Conservation (phyloP, 2,888 invertebrate genomes). For the Xestia c-nigrum region DNA sequence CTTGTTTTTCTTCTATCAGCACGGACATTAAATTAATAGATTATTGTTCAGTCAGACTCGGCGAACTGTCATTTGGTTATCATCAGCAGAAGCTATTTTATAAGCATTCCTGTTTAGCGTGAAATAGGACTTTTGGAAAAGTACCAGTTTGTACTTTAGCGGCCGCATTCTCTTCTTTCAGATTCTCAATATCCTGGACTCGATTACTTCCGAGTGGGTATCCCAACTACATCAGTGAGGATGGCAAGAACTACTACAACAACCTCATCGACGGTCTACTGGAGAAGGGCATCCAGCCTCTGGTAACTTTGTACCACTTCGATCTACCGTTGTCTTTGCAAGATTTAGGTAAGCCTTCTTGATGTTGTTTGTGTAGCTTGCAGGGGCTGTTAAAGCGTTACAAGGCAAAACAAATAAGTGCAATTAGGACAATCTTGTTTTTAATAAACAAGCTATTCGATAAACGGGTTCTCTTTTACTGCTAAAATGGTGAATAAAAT, state of each 20-base stretch:
- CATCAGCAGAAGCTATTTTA: neutral
- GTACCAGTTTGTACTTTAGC: neutral
- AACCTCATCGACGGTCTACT: slow-evolving; percentile 87
- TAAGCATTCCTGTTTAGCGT: neutral
- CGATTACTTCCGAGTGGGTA: slow-evolving; percentile 83
- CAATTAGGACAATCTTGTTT: neutral
- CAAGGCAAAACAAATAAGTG: neutral
- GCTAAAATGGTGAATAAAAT: neutral
- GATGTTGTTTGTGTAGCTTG: neutral
- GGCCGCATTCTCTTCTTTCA: slow-evolving; percentile 40
- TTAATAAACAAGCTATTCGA: neutral
- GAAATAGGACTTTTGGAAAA: neutral
- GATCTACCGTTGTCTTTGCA: slow-evolving; percentile 84
- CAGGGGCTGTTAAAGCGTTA: neutral
- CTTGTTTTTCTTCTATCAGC: neutral
- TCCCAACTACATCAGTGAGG: slow-evolving; percentile 83
- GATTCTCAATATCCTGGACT: slow-evolving; percentile 91
- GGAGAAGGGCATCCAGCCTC: slow-evolving; percentile 87
- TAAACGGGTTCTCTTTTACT: neutral
- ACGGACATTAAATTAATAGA: neutral
- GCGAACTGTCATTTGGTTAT: neutral
- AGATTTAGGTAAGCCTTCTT: slow-evolving; percentile 72
- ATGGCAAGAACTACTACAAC: slow-evolving; percentile 89
- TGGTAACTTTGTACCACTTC: slow-evolving; percentile 87
- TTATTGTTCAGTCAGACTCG: neutral